These are phyloP conservation scores for Centropristis striata DNA, from an alignment of 2,113 vertebrate genomes.

Conservation along the genomic window DNA sequence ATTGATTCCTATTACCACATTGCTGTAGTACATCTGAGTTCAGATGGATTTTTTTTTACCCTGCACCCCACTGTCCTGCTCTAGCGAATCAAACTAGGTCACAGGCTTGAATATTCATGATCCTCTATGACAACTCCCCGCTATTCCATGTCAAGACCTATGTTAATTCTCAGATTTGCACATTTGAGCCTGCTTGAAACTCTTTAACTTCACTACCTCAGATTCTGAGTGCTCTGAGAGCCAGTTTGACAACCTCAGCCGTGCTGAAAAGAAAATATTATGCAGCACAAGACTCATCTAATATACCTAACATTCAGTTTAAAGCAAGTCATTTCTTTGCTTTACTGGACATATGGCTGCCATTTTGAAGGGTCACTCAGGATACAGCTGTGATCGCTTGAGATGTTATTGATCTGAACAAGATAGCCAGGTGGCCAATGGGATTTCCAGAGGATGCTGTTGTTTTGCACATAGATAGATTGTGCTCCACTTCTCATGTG, in stretches of 20 bases:
- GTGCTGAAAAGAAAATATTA: constrained; percentile 42
- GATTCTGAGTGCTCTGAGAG: constrained; percentile 41
- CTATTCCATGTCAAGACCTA: constrained; percentile 81
- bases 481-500: constrained; percentile 50
- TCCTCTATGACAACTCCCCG: constrained; percentile 77
- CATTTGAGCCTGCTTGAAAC: constrained; percentile 72
- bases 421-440: constrained; percentile 74
- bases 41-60: constrained; percentile 65
- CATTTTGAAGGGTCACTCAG: constrained; percentile 63
- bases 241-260: constrained; percentile 47
- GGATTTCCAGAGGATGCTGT: constrained; percentile 58
- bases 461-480: constrained; percentile 60
- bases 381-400: constrained; percentile 70
- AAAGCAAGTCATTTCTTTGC: constrained; percentile 36
- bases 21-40: constrained; percentile 62
- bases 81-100: constrained; percentile 76
- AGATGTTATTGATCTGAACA: constrained; percentile 77
- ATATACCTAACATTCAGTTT: constrained; percentile 7
- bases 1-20: constrained; percentile 64
- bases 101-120: constrained; percentile 82
- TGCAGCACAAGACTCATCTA: neutral
- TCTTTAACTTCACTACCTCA: constrained; percentile 54
- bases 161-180: constrained; percentile 80
- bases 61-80: constrained; percentile 74
- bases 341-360: constrained; percentile 68